A percentile compares a stretch with the other conserved stretches of the same genome.
These are phyloP conservation scores for Tetragnatha versicolor DNA, from an alignment of 1,140 invertebrate species.

Conservation along the genomic window DNA sequence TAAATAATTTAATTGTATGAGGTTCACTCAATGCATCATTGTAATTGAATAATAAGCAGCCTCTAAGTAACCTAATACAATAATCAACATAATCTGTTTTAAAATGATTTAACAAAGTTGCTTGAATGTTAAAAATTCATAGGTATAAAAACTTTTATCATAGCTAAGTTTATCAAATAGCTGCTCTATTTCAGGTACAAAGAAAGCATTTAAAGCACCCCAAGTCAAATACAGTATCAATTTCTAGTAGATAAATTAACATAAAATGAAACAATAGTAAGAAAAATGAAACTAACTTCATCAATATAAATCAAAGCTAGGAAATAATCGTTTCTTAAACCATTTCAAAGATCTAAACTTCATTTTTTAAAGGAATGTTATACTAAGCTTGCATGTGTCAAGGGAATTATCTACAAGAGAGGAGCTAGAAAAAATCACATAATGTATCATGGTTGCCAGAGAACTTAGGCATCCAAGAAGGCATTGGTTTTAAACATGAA, in stretches of 20 bases:
- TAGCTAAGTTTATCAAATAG: neutral
- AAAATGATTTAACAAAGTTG: no score
- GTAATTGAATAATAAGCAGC: no score
- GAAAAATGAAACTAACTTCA: no score
- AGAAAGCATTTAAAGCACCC: neutral
- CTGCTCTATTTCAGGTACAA: neutral
- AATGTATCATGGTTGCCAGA: neutral
- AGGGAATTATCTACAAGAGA: neutral
- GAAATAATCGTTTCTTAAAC: neutral
- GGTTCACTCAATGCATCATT: no score
- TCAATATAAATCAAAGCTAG: neutral
- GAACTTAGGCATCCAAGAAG: constrained; percentile 21
- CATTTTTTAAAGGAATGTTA: neutral
- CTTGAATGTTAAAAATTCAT: no score
- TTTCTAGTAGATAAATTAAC: no score
- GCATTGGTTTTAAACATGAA: constrained; percentile 28
- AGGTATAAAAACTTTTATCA: neutral
- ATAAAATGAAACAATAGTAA: no score
- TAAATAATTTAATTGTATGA: no score
- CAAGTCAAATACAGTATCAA: no score
- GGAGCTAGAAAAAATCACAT: constrained; percentile 8
- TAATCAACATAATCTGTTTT: no score
- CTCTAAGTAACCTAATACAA: no score
- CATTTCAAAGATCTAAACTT: neutral
- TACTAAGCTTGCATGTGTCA: neutral